Evolutionary conservation across 2,113 vertebrate genomes (phyloP), one percentile per base, ranked within the genome.

Genomic region (Bos indicus): DNA sequence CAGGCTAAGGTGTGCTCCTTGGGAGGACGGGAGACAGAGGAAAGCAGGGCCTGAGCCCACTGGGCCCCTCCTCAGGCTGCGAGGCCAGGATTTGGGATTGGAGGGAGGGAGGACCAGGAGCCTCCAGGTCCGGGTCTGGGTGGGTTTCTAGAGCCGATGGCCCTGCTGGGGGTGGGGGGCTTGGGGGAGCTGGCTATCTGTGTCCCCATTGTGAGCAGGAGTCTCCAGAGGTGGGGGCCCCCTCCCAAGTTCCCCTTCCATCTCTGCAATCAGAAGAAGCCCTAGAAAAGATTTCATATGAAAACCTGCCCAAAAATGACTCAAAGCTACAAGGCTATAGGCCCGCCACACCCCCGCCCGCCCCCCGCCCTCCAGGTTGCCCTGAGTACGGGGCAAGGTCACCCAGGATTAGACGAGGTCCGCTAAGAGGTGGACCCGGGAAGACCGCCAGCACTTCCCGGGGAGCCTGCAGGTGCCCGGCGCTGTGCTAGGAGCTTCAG

Each of bases 401-500:
- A 10, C 64, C 2, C n/a, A 33, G 28, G 48, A 3, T 1, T 26
- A 26, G 60, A 51, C 1, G 33, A 28, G n/a, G n/a, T 77, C 87
- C 26, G 7, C 43, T 59, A 16, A 8, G 60, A 30, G 81, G 54
- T 3, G 40, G 2, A 33, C n/a, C 88, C 26, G 56, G 54, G 26
- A 5, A 19, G 14, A 17, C 3, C 30, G 21, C 62, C 56, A 5
- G 62, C 21, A 2, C 60, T 2, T n/a, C 40, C 85, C 0, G 1
- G 23, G 54, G 62, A 57, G 43, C 46, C 40, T 7, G 0, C 28
- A 16, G 1, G 9, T 5, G 16, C 17, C 62, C 2, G 8, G 36
- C 13, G 0, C 21, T 4, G 16, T 3, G 16, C 46, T 1, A 1
- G 8, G 52, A 1, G 33, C n/a, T 46, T 7, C 2, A 0, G 2